phyloP scores from a whole-genome alignment of 2,113 vertebrate species.

The Puma concolor region DNA sequence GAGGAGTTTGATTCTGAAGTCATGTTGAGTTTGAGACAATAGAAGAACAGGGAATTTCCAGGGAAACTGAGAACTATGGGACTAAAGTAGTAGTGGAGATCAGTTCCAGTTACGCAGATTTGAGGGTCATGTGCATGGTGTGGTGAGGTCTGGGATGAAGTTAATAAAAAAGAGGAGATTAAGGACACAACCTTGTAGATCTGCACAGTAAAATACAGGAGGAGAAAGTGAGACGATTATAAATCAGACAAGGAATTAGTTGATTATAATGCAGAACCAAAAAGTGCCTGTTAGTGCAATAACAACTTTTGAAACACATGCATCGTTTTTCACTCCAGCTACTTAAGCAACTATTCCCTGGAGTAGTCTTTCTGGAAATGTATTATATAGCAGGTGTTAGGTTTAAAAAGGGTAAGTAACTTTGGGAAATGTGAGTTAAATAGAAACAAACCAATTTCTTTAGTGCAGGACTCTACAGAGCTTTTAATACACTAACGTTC shows the following conservation, averaged over 20 bases:
- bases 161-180: not conserved
- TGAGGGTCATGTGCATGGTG: not conserved
- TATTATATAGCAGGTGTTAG: not conserved
- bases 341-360: not conserved
- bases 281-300: not conserved
- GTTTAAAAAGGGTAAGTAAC: constrained; percentile 9
- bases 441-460: not conserved
- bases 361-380: not conserved
- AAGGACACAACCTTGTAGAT: not conserved
- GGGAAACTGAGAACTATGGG: not conserved
- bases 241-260: constrained; percentile 1
- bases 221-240: not conserved
- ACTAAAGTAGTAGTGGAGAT: not conserved
- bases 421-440: constrained; percentile 16
- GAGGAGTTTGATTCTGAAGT: not conserved
- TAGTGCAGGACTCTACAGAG: not conserved
- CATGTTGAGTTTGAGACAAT: not conserved
- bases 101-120: not conserved
- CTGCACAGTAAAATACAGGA: not conserved
- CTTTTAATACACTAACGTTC: not conserved
- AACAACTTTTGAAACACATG: not conserved
- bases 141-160: not conserved
- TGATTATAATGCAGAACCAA: not conserved
- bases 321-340: not conserved
- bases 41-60: not conserved